A percentile compares a stretch with the other conserved stretches of the same genome.
Evolutionary conservation across 2,888 invertebrate species (phyloP).

Genomic region (Eulithis prunata): DNA sequence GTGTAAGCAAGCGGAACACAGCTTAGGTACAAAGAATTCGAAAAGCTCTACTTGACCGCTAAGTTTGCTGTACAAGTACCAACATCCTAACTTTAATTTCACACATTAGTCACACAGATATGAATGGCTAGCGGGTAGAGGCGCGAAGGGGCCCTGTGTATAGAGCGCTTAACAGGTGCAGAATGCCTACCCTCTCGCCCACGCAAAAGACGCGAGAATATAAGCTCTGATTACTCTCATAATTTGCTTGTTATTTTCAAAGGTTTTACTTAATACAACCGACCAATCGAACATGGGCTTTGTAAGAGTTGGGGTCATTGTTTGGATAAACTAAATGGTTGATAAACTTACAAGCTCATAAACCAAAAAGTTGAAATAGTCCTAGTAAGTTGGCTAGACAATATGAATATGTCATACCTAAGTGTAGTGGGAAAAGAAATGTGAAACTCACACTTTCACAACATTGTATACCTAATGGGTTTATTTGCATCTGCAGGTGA

Average conservation of each 20-base stretch:
- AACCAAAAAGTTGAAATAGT: too few relatives aligned
- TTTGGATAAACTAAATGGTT: neutral
- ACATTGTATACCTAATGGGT: constrained; percentile 23
- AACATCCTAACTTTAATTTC: constrained; percentile 53
- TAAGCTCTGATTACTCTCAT: constrained; percentile 3
- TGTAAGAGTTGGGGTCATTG: neutral
- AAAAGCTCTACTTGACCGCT: neutral
- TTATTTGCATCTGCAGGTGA: constrained; percentile 33
- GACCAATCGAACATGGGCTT: too few relatives aligned
- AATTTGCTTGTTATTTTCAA: neutral
- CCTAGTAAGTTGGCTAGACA: neutral
- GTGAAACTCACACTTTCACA: constrained; percentile 42
- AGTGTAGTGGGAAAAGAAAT: constrained; percentile 40
- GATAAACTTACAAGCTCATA: too few relatives aligned
- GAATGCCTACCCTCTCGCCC: constrained; percentile 60
- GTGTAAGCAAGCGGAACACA: too few relatives aligned
- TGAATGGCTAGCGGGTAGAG: constrained; percentile 66
- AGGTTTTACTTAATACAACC: neutral
- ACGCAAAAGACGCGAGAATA: constrained; percentile 43
- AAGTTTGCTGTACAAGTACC: constrained; percentile 35
- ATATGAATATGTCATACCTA: neutral
- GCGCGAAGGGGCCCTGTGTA: constrained; percentile 51
- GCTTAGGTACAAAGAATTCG: too few relatives aligned
- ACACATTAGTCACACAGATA: constrained; percentile 79
- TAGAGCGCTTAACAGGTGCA: constrained; percentile 78